Base-by-base conservation (phyloP, 2,113 vertebrate species). In the Mola mola region DNA sequence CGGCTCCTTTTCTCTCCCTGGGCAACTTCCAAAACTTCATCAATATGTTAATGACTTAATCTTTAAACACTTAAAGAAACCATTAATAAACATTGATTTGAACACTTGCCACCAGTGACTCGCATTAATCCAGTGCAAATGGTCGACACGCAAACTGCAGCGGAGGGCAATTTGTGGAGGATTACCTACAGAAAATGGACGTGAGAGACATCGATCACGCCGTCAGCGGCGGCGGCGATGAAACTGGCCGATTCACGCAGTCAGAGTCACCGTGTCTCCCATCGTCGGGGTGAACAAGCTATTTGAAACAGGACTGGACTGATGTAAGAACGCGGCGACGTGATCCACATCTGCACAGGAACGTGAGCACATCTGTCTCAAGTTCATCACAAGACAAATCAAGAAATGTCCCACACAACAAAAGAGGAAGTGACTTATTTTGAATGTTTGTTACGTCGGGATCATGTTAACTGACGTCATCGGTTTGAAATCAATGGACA, bases 11-110 rank as follows among this genome's bases (percentile, higher is more conserved):
- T 92, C 56, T 66, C 69, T 94, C 94, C 93, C 92, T 92, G 90
- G 93, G 93, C 93, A 93, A 95, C 92, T 92, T 90, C 73, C 69
- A 92, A 94, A 95, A 95, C 94, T 93, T 95, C 94, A 95, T 97
- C 95, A 96, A 96, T 96, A 97, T 95, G 94, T 92, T 96, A 97
- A 98, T 96, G 91, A 94, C 92, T 94, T 95, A 95, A 96, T 97
- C 95, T 95, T 95, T 95, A 96, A 94, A 93, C 91, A 88, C 92
- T 95, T 94, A 92, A 92, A 95, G 93, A 90, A 93, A 92, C 92
- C 93, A 93, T 94, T 95, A 95, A 93, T 87, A 93, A 91, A 90
- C 90, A 96, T 96, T 91, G 95, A 97, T 96, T 94, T 92, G 67
- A 83, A 89, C 88, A 93, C 92, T 95, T 78, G 44, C 77, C 88